phyloP scores from a whole-genome alignment of 2,888 invertebrate species.

The Zygogramma bicolorata region DNA sequence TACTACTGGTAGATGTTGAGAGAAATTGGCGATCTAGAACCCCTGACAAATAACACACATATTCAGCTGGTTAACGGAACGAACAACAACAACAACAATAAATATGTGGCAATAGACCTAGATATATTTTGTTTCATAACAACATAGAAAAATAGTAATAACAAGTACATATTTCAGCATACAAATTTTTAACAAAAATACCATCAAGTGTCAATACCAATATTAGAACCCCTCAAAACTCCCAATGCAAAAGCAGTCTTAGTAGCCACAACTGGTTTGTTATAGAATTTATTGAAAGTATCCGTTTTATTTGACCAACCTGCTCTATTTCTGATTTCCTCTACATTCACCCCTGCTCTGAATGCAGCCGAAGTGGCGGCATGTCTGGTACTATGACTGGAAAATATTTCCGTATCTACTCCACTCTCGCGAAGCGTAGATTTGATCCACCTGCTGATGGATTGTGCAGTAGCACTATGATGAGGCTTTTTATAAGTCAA shows the following conservation, averaged over 20 bases:
- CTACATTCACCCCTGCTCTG: not conserved
- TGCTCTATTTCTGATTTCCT: constrained; percentile 4
- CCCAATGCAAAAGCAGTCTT: not conserved
- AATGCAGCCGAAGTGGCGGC: constrained; percentile 12
- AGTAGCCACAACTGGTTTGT: not conserved
- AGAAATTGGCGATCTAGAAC: constrained; percentile 9
- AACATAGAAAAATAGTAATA: too few relatives aligned
- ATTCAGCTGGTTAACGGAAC: too few relatives aligned
- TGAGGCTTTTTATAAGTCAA: not conserved
- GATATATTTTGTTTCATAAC: too few relatives aligned
- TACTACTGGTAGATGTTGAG: not conserved
- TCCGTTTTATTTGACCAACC: not conserved
- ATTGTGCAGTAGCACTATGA: not conserved
- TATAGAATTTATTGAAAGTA: not conserved
- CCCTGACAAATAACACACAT: too few relatives aligned
- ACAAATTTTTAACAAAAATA: too few relatives aligned
- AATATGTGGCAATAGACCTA: too few relatives aligned
- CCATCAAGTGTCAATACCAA: not conserved
- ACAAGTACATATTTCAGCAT: too few relatives aligned
- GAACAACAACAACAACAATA: too few relatives aligned
- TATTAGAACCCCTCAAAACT: not conserved
- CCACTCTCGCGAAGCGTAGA: not conserved
- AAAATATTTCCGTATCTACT: not conserved
- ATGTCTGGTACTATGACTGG: constrained; percentile 6
- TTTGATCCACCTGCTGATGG: not conserved